Conservation (phyloP, 2,113 vertebrate genomes). For the Erythrolamprus reginae region DNA sequence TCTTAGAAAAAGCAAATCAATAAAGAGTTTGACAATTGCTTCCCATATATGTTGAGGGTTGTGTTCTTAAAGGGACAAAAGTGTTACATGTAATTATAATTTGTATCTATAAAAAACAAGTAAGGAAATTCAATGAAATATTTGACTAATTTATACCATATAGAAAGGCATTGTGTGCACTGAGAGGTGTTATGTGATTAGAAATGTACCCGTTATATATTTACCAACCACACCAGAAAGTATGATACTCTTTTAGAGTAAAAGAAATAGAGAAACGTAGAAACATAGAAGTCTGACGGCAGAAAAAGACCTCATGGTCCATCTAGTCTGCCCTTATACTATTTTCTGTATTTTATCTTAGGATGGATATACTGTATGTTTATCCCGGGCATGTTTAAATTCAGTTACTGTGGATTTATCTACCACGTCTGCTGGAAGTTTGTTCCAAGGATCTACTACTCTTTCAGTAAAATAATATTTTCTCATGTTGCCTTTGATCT, state of each 20-base stretch:
- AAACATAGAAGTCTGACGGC: no score
- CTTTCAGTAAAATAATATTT: no score
- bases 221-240: not conserved
- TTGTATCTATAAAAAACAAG: not conserved
- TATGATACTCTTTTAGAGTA: not conserved
- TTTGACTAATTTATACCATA: conserved; percentile 15
- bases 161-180: not conserved
- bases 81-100: not conserved
- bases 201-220: conserved; percentile 13
- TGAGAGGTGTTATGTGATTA: not conserved
- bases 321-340: no score
- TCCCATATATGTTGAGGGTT: not conserved
- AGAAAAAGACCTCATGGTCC: no score
- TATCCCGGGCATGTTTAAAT: no score
- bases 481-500: no score
- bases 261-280: conserved; percentile 7
- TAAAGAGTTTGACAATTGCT: not conserved
- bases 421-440: no score
- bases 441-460: no score
- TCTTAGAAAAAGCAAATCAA: not conserved
- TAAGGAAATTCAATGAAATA: not conserved
- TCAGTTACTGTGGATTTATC: no score
- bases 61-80: not conserved
- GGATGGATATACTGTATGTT: no score
- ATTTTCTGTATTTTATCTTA: no score